These are phyloP conservation scores for Aspidiotus destructor DNA, from an alignment of 2,888 invertebrate genomes.

Conservation along the genomic window DNA sequence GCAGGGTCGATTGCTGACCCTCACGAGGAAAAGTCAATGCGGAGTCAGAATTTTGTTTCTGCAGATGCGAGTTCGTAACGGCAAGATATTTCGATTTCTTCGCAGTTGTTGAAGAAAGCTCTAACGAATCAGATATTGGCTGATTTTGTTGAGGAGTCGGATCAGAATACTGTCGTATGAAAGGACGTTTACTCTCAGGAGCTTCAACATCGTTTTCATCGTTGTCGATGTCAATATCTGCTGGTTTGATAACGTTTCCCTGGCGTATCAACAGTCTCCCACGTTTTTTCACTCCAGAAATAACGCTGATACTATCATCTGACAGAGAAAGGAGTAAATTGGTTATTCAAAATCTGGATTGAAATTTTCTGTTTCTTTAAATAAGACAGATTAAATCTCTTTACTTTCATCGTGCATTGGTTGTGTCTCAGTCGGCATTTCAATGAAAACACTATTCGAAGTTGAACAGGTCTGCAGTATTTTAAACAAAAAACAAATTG, in stretches of 20 bases:
- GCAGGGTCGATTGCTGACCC: neutral
- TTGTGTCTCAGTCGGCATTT: neutral
- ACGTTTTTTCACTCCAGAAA: conserved; percentile 43
- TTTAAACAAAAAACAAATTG: too few relatives aligned
- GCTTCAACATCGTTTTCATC: conserved; percentile 7
- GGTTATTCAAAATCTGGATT: too few relatives aligned
- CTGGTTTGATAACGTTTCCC: conserved; percentile 40
- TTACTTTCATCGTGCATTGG: neutral
- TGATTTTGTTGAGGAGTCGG: conserved; percentile 41
- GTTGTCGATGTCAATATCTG: neutral
- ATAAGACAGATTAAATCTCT: neutral
- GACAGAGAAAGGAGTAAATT: too few relatives aligned
- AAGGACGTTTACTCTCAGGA: conserved; percentile 36
- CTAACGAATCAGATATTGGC: neutral
- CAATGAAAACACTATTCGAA: neutral
- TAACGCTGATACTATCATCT: conserved; percentile 3
- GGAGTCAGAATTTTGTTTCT: conserved; percentile 47
- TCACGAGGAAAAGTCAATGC: conserved; percentile 15
- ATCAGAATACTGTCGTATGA: conserved; percentile 52
- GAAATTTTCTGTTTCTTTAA: neutral
- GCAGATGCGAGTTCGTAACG: conserved; percentile 43
- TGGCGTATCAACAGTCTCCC: conserved; percentile 57
- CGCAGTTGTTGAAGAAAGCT: neutral
- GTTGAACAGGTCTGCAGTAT: neutral
- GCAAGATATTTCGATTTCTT: conserved; percentile 15